Base-by-base conservation (phyloP, 2,888 invertebrate genomes). In the Bembecia ichneumoniformis region DNA sequence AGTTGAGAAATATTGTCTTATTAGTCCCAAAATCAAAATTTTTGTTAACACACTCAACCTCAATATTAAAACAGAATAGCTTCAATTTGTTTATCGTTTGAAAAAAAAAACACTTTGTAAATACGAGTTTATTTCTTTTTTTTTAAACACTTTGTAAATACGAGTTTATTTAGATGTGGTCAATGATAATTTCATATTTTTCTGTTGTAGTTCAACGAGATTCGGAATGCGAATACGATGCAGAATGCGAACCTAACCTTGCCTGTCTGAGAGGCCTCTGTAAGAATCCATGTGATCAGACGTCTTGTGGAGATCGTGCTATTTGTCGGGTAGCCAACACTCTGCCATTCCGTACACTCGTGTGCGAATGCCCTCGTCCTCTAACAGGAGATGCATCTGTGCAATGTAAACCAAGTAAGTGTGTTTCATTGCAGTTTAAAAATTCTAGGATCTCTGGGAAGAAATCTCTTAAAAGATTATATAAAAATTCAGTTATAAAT, bases 301-400 rank as follows among this genome's bases (percentile, higher is more conserved):
- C 92, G 1, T 95, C 96, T 0, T 96, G 96, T 66, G 95, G 95
- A 13, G 71, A 84, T 36, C 92, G 93, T 68, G 95, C 96, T 0
- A 90, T 92, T 58, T 97, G 97, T 71, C 90, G 92, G 7, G 96
- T 96, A 9, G 92, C 95, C 17, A 94, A 96, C 66, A 95, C 95
- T 0, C 79, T 96, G 56, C 96, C 96, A 4, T 89, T 95, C 79
- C 90, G 96, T 59, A 95, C 96, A 5, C 94, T 96, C 91, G 91
- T 94, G 52, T 96, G 96, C 73, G 91, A 94, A 67, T 97, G 96
- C 70, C 89, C 93, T 54, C 91, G 91, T 52, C 95, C 95, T 54
- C 93, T 91, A 63, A 89, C 93, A 59, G 96, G 96, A 58, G 95
- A 96, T 75, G 96, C 96, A 9, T 94, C 96, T 60, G 90, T 93